Evolutionary conservation across 1,140 invertebrate genomes (phyloP), one percentile per base, ranked within the genome.

Genomic region (Drosophila busckii): DNA sequence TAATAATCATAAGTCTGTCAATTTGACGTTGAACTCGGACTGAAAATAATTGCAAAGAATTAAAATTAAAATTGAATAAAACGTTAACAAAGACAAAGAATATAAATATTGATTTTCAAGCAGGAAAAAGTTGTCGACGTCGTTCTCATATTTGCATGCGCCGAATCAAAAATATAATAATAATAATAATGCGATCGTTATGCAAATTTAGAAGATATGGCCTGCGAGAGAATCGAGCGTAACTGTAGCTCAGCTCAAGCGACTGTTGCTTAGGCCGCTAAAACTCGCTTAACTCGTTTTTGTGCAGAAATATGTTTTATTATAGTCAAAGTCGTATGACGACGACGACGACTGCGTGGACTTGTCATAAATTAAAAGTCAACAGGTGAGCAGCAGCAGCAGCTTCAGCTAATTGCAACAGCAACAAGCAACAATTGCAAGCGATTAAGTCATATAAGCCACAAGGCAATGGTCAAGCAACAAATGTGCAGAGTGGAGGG

Each of bases 221-320:
- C 44, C 46, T 19, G 28, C 32, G 5, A 12, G 19, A 40, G 29
- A 49, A 7, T 9, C 41, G 8, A 31, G 4, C 29, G 40, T 54
- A 38, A 38, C 31, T 65, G 66, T 58, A 41, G 49, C 52, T 64
- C n/a, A n/a, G 58, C 52, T 26, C 15, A 37, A 59, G 54, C 42
- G 40, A 58, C 34, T 70, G 23, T 58, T 23, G 38, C 31, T 38
- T 19, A 56, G 34, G 17, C 20, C 44, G 7, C 16, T 26, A 40
- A 78, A 80, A 80, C 75, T 65, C 38, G 73, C 73, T 63, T 38
- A 67, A 80, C 73, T 56, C 73, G 73, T 80, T 80, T 73, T 54
- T 68, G 69, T 75, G 75, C 75, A 80, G 75, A 80, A 80, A 80
- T 80, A 80, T 80, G 75, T 58, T 80, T 80, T 80, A 80, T 80